phyloP scores from a whole-genome alignment of 2,888 invertebrate genomes.

The Limnephilus lunatus region DNA sequence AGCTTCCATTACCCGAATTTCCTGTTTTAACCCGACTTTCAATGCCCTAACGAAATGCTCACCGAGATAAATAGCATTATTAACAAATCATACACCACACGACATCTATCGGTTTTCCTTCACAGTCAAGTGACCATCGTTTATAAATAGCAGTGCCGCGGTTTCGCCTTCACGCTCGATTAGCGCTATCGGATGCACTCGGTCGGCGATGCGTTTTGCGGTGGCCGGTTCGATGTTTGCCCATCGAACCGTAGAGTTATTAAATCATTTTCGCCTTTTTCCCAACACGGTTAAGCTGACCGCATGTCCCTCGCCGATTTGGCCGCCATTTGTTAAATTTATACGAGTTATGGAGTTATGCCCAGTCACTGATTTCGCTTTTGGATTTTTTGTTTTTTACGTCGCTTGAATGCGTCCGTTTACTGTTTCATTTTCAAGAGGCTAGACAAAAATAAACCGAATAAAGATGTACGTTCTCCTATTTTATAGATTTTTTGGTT shows the following conservation, averaged over 20 bases:
- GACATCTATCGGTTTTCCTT: constrained; percentile 2
- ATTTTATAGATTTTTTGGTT: neutral
- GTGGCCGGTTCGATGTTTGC: constrained; percentile 46
- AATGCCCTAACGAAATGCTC: neutral
- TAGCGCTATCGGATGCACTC: constrained; percentile 45
- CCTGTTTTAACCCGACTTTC: neutral
- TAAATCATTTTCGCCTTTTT: constrained; percentile 50
- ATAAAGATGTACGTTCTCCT: neutral
- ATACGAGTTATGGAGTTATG: neutral
- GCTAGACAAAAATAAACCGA: neutral
- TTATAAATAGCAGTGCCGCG: constrained; percentile 42
- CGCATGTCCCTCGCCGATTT: constrained; percentile 4
- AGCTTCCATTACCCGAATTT: neutral
- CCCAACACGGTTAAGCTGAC: constrained; percentile 2
- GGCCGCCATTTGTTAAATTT: neutral
- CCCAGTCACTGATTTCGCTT: neutral
- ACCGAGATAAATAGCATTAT: neutral
- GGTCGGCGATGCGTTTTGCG: constrained; percentile 51
- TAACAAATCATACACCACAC: neutral
- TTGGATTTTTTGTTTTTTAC: neutral
- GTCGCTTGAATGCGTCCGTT: neutral
- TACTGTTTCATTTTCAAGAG: neutral
- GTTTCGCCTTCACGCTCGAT: constrained; percentile 47
- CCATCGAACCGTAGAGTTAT: constrained; percentile 46
- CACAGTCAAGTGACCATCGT: constrained; percentile 16